These are phyloP conservation scores for Apotomis capreana DNA, from an alignment of 2,888 invertebrate species.

Conservation along the genomic window DNA sequence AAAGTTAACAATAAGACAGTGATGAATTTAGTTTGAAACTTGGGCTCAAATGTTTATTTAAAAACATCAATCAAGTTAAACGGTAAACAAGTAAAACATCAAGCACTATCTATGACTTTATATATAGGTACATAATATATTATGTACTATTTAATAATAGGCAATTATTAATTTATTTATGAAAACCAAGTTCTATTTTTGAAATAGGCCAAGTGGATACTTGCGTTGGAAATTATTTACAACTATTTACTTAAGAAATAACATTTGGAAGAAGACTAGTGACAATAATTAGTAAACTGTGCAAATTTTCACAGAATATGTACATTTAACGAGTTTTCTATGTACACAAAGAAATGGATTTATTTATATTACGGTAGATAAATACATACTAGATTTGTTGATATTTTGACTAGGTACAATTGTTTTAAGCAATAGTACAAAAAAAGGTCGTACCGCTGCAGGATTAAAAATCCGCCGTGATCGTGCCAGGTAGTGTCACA, in stretches of 20 bases:
- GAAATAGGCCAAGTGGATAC: conserved; percentile 71
- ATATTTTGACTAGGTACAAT: too few relatives aligned
- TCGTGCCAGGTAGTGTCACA: too few relatives aligned
- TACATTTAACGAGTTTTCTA: neutral
- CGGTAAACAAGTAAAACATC: conserved; percentile 8
- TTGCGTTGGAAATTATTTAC: conserved; percentile 52
- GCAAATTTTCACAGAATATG: neutral
- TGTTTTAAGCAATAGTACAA: too few relatives aligned
- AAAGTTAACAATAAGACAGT: neutral
- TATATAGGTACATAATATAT: neutral
- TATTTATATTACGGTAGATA: too few relatives aligned
- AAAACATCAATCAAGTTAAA: conserved; percentile 56
- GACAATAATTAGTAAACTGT: neutral
- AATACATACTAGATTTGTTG: too few relatives aligned
- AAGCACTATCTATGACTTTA: conserved; percentile 2
- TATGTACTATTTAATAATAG: neutral
- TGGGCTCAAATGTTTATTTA: conserved; percentile 70
- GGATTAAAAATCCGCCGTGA: too few relatives aligned
- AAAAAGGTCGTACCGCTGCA: too few relatives aligned
- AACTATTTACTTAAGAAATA: neutral
- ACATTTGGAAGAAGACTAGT: conserved; percentile 7
- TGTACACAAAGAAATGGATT: too few relatives aligned
- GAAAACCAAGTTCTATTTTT: conserved; percentile 1
- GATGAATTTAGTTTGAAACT: conserved; percentile 63
- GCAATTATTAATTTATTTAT: neutral